A percentile compares a stretch with the other conserved stretches of the same genome.
phyloP scores from a whole-genome alignment of 2,113 vertebrate genomes.

The Catharus fuscescens region DNA sequence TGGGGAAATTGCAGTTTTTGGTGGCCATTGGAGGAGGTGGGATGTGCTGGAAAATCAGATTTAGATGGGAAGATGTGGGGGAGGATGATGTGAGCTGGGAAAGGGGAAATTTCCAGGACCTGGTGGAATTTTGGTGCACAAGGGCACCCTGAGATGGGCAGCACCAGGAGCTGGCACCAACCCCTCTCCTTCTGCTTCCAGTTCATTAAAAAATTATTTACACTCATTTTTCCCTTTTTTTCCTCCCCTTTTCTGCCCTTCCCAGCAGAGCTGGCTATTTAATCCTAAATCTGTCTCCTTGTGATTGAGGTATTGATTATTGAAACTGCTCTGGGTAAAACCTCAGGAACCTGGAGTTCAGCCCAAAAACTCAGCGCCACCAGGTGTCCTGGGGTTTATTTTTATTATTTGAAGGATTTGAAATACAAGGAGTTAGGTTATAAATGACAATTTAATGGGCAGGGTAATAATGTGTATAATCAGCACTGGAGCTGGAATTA shows the following conservation, averaged over 20 bases:
- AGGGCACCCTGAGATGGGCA: not conserved
- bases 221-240: not conserved
- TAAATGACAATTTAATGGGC: not conserved
- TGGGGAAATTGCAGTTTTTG: not conserved
- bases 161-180: rapidly evolving
- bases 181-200: not conserved
- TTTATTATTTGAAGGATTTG: not conserved
- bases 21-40: not conserved
- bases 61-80: not conserved
- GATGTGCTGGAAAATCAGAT: not conserved
- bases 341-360: not conserved
- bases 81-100: not conserved
- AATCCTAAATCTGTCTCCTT: rapidly evolving
- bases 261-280: not conserved
- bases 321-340: not conserved
- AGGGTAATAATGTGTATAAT: not conserved
- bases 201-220: not conserved
- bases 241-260: not conserved
- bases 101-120: rapidly evolving
- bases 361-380: rapidly evolving
- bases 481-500: not conserved
- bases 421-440: not conserved
- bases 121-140: not conserved
- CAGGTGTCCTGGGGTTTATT: not conserved
- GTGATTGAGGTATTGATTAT: not conserved